phyloP scores from a whole-genome alignment of 2,113 vertebrate genomes.

The Salvelinus sp. region DNA sequence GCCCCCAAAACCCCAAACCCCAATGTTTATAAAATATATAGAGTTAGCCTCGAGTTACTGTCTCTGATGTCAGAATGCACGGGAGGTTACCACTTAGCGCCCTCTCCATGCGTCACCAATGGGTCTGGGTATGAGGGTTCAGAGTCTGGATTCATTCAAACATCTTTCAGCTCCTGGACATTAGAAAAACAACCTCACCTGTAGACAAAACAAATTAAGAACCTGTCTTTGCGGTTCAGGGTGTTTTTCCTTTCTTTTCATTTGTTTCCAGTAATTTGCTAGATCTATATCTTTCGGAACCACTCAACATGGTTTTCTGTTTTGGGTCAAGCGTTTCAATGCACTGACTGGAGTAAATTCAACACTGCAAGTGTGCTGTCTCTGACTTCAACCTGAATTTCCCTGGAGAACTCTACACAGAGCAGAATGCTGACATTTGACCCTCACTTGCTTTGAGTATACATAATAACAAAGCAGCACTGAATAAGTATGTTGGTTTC shows the following conservation, averaged over 20 bases:
- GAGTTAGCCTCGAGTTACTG: conserved; percentile 51
- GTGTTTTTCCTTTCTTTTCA: conserved; percentile 9
- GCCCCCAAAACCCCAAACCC: conserved; percentile 33
- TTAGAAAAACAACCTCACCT: conserved; percentile 37
- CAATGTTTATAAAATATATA: conserved; percentile 51
- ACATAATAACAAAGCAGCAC: background rate
- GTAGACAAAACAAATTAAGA: conserved; percentile 56
- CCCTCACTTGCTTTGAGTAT: background rate
- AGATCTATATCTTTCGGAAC: background rate
- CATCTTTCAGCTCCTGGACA: conserved; percentile 1
- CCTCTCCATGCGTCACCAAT: conserved; percentile 49
- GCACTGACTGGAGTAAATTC: background rate
- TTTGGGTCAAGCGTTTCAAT: background rate
- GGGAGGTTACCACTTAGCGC: conserved; percentile 13
- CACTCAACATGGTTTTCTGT: conserved; percentile 5
- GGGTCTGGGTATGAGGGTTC: conserved; percentile 9
- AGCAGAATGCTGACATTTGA: background rate
- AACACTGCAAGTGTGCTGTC: background rate
- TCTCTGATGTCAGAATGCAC: conserved; percentile 38
- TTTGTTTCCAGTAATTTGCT: conserved; percentile 16
- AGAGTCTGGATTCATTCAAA: conserved; percentile 42
- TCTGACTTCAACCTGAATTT: background rate
- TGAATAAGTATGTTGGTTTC: too few relatives aligned
- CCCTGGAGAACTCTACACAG: background rate
- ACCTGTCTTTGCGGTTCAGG: background rate